These are phyloP conservation scores for Lepidonotus clava DNA, from an alignment of 2,888 invertebrate genomes.

Conservation along the genomic window DNA sequence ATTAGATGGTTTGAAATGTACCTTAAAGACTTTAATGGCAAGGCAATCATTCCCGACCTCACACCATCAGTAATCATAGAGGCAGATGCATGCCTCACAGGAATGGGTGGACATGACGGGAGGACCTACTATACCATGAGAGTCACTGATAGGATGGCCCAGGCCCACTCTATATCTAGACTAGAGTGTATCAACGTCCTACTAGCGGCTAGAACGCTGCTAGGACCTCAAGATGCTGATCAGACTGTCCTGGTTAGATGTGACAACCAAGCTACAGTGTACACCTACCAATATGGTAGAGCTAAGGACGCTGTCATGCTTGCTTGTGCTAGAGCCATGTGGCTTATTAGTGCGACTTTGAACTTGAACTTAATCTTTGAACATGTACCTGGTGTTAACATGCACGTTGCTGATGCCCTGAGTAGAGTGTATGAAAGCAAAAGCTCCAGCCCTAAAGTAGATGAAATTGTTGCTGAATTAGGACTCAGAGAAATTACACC, in stretches of 20 bases:
- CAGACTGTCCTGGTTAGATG: background rate
- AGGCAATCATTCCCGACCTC: background rate
- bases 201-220: background rate
- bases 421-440: background rate
- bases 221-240: background rate
- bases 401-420: background rate
- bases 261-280: background rate
- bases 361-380: background rate
- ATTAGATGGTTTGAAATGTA: background rate
- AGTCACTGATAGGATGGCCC: background rate
- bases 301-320: background rate
- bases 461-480: background rate
- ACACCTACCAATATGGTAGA: background rate
- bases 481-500: background rate
- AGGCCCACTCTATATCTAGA: background rate
- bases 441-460: background rate
- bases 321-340: background rate
- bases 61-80: background rate
- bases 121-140: background rate
- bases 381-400: background rate
- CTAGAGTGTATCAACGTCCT: background rate
- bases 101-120: background rate
- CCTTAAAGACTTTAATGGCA: background rate
- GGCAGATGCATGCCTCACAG: background rate
- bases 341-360: background rate